Conservation (phyloP, 2,113 vertebrate species). For the Trochalopteron elliotii region DNA sequence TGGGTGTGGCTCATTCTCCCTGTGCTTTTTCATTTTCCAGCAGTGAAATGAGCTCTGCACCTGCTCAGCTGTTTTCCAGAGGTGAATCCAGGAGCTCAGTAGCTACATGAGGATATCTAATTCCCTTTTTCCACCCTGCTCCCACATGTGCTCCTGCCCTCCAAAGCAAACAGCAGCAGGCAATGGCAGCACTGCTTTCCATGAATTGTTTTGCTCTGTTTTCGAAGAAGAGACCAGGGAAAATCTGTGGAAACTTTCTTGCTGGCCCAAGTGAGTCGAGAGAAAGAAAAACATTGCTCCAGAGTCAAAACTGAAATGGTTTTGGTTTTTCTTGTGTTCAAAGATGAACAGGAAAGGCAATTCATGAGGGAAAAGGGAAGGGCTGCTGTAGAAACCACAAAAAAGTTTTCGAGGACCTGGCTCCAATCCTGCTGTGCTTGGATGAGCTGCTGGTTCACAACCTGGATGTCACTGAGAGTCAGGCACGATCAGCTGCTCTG, state of each 20-base stretch:
- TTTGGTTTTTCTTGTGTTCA: background rate
- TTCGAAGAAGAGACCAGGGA: constrained; percentile 1
- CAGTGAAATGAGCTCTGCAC: background rate
- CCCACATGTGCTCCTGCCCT: background rate
- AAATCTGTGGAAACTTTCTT: constrained; percentile 19
- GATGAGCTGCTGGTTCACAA: background rate
- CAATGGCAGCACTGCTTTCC: background rate
- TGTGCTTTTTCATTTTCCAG: background rate
- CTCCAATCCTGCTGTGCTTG: background rate
- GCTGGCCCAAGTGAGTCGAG: background rate
- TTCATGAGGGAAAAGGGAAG: background rate
- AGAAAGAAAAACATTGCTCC: constrained; percentile 3
- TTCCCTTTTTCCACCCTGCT: background rate
- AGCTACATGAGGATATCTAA: background rate
- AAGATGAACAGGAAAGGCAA: constrained; percentile 9
- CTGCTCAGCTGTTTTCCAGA: background rate
- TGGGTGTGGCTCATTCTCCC: background rate
- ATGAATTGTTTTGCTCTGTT: background rate
- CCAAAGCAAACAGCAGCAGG: constrained; percentile 12
- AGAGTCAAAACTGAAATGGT: background rate
- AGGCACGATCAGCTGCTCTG: background rate
- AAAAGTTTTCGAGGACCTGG: constrained; percentile 16
- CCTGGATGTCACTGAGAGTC: background rate
- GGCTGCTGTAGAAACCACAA: constrained; percentile 6
- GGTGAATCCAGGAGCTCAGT: background rate